These are phyloP conservation scores for Sandelia bainsii DNA, from an alignment of 2,797 vertebrate species.

Conservation along the genomic window DNA sequence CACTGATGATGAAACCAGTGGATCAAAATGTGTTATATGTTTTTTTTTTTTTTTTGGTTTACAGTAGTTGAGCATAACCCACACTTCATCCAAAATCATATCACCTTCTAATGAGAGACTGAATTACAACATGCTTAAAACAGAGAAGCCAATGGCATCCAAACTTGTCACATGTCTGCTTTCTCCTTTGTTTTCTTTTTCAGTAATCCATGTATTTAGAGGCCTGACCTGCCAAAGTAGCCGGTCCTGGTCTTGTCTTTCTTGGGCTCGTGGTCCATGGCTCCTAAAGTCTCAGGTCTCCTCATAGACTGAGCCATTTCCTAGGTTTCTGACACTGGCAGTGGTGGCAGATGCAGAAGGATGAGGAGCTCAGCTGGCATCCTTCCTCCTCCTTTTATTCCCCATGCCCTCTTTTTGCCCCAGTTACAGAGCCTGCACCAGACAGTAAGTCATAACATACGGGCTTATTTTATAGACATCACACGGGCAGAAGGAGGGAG, in stretches of 20 bases:
- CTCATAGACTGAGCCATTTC: slow-evolving; percentile 75
- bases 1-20: slow-evolving; percentile 18
- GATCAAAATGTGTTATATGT: slow-evolving; percentile 2
- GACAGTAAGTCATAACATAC: slow-evolving; percentile 37
- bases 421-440: slow-evolving; percentile 64
- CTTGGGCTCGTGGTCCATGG: slow-evolving; percentile 76
- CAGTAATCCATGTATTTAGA: slow-evolving; percentile 44
- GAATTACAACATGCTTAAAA: slow-evolving; percentile 38
- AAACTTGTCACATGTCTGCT: slow-evolving; percentile 46
- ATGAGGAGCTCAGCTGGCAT: slow-evolving; percentile 67
- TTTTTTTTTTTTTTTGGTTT: neutral
- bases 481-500: neutral
- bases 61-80: neutral
- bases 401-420: slow-evolving; percentile 62
- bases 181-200: slow-evolving; percentile 28
- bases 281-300: slow-evolving; percentile 46
- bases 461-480: slow-evolving; percentile 35
- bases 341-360: slow-evolving; percentile 24
- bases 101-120: slow-evolving; percentile 31
- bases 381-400: slow-evolving; percentile 74
- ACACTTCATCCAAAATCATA: neutral
- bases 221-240: slow-evolving; percentile 85
- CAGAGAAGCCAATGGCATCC: slow-evolving; percentile 24
- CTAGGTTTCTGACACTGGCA: slow-evolving; percentile 36
- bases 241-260: slow-evolving; percentile 77